Percentiles rank a stretch among this genome's conserved stretches.
phyloP scores from a whole-genome alignment of 2,113 vertebrate species.

The Nothocercus nigrocapillus region DNA sequence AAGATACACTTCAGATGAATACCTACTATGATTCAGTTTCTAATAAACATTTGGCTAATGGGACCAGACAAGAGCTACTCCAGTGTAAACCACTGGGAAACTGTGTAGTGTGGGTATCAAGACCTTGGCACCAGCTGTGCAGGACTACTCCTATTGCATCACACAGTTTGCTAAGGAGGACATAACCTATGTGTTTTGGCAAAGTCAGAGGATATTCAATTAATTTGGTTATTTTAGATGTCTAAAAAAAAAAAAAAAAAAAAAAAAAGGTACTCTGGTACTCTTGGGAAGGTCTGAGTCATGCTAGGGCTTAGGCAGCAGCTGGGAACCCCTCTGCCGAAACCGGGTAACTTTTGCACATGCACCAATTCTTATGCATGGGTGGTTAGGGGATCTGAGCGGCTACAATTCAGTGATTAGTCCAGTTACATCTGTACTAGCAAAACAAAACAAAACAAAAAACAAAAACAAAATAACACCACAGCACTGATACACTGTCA shows the following conservation, averaged over 20 bases:
- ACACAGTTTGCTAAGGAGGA: neutral
- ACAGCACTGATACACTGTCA: neutral
- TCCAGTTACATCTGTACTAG: neutral
- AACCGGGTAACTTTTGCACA: neutral
- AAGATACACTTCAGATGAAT: neutral
- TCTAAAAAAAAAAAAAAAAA: neutral
- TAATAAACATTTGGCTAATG: neutral
- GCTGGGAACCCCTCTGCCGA: neutral
- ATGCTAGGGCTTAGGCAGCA: neutral
- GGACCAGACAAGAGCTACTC: neutral
- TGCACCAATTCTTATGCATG: neutral
- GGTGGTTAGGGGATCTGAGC: neutral
- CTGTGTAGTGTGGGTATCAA: neutral
- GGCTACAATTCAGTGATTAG: neutral
- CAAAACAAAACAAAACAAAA: neutral
- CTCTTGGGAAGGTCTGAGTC: neutral
- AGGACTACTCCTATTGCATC: neutral
- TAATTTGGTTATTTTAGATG: neutral
- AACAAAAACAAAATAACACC: neutral
- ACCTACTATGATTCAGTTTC: neutral
- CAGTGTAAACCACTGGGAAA: neutral
- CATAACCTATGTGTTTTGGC: neutral
- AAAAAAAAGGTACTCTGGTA: too few species aligned
- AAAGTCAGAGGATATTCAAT: neutral
- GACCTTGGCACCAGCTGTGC: neutral